Conservation (phyloP, 30 jellyfish, hydroid and myxozoan genomes). For the Morbakka virulenta region DNA sequence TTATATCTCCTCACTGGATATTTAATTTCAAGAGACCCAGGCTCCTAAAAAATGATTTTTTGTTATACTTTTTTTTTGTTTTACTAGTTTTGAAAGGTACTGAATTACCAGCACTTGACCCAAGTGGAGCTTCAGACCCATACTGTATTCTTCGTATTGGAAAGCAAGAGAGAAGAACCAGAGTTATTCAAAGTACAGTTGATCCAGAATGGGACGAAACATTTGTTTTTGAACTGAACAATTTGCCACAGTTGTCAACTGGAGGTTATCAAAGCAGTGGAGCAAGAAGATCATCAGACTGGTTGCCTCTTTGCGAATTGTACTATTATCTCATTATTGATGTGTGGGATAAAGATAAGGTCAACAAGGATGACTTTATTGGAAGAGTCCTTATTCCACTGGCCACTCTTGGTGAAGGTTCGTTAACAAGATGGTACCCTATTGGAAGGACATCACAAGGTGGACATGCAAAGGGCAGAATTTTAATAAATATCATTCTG, state of each 20-base stretch:
- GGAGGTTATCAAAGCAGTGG: slow-evolving; percentile 57
- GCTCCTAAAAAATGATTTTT: too few species aligned
- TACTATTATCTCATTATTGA: slow-evolving; percentile 66
- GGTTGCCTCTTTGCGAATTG: slow-evolving; percentile 79
- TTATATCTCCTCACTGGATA: too few species aligned
- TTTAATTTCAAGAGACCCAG: too few species aligned
- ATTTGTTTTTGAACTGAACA: slow-evolving; percentile 69
- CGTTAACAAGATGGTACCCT: slow-evolving; percentile 77
- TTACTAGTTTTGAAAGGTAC: slow-evolving; percentile 74
- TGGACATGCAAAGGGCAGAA: slow-evolving; percentile 70
- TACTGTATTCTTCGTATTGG: slow-evolving; percentile 82
- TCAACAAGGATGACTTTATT: slow-evolving; percentile 87
- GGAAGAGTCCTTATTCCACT: slow-evolving; percentile 80
- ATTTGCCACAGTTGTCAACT: slow-evolving; percentile 77
- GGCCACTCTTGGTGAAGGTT: slow-evolving; percentile 69
- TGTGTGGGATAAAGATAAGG: slow-evolving; percentile 90
- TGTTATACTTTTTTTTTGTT: not conserved
- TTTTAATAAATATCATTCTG: slow-evolving; percentile 53
- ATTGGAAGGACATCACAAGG: slow-evolving; percentile 78
- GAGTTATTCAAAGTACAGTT: slow-evolving; percentile 49
- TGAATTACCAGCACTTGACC: slow-evolving; percentile 82
- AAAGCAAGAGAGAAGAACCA: slow-evolving; percentile 54
- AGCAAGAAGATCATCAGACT: slow-evolving; percentile 15
- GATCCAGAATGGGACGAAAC: slow-evolving; percentile 88
- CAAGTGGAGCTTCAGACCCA: slow-evolving; percentile 89